A percentile compares a stretch with the other conserved stretches of the same genome.
These are phyloP conservation scores for Tetraodon nigroviridis DNA, from an alignment of 2,113 vertebrate species.

Conservation along the genomic window DNA sequence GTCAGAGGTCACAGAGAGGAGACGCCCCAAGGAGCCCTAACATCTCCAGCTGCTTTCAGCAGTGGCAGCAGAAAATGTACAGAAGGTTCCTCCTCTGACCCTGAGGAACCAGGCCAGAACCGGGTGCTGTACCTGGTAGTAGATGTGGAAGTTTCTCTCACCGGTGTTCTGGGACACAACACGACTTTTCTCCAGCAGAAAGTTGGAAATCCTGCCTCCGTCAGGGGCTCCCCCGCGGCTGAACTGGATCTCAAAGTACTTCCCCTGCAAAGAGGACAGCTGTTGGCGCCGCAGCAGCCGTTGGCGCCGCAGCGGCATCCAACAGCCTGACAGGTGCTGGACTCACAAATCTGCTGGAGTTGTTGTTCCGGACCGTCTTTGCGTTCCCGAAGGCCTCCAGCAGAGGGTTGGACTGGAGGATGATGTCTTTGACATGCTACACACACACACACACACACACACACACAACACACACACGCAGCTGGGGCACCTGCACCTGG, in stretches of 20 bases:
- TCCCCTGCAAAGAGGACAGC: conserved; percentile 65
- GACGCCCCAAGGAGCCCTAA: background rate
- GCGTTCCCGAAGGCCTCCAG: conserved; percentile 96
- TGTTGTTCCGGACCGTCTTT: conserved; percentile 95
- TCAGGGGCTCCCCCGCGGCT: conserved; percentile 81
- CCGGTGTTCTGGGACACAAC: conserved; percentile 79
- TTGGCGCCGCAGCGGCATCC: too few species aligned
- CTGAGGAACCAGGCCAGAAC: too few species aligned
- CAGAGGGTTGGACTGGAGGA: conserved; percentile 93
- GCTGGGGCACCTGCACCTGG: too few species aligned
- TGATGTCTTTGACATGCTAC: conserved; percentile 96
- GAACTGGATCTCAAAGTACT: conserved; percentile 87
- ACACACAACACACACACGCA: background rate
- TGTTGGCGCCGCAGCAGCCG: too few species aligned
- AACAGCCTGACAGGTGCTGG: too few species aligned
- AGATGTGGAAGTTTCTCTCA: conserved; percentile 84
- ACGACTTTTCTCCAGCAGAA: conserved; percentile 80
- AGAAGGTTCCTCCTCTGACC: too few species aligned
- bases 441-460: conserved; percentile 5
- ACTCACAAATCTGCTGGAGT: conserved; percentile 96
- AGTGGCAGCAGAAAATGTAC: too few species aligned
- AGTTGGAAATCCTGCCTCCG: conserved; percentile 82
- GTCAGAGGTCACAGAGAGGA: conserved; percentile 14
- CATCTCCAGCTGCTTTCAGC: background rate
- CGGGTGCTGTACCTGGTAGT: conserved; percentile 75